Evolutionary conservation across 2,797 vertebrate genomes (phyloP).

Genomic region (Micropoecilia bifurca): DNA sequence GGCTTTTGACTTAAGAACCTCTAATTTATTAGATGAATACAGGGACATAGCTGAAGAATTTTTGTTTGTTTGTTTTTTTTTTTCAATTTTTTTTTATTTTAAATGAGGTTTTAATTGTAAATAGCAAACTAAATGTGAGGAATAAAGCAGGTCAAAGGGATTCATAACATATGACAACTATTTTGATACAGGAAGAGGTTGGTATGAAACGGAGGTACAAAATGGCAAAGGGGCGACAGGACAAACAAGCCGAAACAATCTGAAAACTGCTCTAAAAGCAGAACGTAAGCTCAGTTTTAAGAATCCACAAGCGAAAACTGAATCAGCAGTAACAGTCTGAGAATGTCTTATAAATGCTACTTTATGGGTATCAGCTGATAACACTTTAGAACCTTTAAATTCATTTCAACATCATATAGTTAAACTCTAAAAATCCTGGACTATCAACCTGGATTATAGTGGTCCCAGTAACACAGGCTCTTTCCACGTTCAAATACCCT

Average conservation of each 20-base stretch:
- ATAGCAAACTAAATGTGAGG: neutral
- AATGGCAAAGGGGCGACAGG: neutral
- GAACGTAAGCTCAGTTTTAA: neutral
- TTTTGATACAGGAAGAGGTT: neutral
- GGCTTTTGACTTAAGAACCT: neutral
- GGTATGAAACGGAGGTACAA: neutral
- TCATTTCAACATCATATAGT: neutral
- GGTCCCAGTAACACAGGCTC: neutral
- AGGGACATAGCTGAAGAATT: neutral
- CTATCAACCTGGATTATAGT: neutral
- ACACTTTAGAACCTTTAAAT: slow-evolving; percentile 3
- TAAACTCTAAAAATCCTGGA: neutral
- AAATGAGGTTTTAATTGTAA: neutral
- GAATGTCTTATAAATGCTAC: slow-evolving; percentile 7
- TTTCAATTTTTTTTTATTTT: neutral
- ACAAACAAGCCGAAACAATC: neutral
- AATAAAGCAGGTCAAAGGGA: neutral
- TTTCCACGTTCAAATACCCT: slow-evolving; percentile 46
- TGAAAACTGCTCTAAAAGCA: neutral
- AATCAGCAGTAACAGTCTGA: slow-evolving; percentile 14
- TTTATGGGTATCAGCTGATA: neutral
- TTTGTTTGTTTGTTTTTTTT: neutral
- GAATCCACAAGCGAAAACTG: neutral
- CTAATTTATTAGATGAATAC: neutral
- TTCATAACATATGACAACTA: neutral